phyloP scores from a whole-genome alignment of 2,113 vertebrate genomes.

The Sarotherodon lohbergeri region DNA sequence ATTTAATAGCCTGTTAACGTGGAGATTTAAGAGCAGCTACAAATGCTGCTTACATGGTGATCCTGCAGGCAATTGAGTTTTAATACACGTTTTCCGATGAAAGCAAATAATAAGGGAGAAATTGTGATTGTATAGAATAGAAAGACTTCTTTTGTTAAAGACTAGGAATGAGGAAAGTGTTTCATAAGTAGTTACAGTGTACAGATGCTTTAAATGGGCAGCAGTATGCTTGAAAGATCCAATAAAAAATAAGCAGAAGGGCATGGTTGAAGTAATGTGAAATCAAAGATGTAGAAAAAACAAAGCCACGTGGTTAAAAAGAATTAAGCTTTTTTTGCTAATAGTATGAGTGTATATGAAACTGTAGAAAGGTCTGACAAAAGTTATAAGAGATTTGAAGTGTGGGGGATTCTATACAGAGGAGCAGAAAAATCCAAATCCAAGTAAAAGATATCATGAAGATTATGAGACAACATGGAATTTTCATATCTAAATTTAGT shows the following conservation, averaged over 20 bases:
- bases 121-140: not conserved
- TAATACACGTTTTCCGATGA: conserved; percentile 22
- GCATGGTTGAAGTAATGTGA: not conserved
- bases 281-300: not conserved
- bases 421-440: not conserved
- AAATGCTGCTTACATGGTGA: not conserved
- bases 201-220: not conserved
- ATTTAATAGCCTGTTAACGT: not conserved
- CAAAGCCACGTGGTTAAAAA: not conserved
- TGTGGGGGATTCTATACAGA: not conserved
- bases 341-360: not conserved
- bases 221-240: not conserved
- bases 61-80: not conserved
- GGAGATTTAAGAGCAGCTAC: conserved; percentile 31
- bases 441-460: not conserved
- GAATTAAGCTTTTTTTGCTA: not conserved
- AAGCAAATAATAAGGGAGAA: conserved; percentile 17
- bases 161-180: not conserved
- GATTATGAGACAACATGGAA: not conserved
- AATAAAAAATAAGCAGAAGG: not conserved
- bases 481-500: not conserved
- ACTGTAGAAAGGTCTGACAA: not conserved
- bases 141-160: not conserved
- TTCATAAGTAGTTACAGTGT: conserved; percentile 16
- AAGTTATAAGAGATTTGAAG: not conserved